Conservation (phyloP, 2,113 vertebrate genomes). For the Apaloderma vittatum region DNA sequence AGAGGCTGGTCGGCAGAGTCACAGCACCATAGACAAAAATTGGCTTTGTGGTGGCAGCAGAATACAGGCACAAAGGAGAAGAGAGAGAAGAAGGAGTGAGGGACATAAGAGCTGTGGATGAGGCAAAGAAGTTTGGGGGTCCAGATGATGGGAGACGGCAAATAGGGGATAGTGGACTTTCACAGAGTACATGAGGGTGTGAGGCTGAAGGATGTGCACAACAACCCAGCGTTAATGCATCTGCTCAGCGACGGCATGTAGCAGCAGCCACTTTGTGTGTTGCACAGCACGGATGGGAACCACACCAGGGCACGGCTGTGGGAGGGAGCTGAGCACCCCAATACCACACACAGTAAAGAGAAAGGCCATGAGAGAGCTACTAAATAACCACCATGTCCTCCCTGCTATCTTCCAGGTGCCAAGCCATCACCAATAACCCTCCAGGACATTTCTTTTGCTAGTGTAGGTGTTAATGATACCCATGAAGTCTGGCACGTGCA, state of each 20-base stretch:
- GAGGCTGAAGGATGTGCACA: neutral
- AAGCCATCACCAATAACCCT: neutral
- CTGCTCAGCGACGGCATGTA: neutral
- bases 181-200: neutral
- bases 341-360: neutral
- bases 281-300: neutral
- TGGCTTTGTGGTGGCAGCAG: neutral
- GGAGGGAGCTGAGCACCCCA: neutral
- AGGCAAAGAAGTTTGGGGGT: neutral
- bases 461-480: neutral
- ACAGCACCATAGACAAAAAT: accelerated
- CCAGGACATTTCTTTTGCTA: neutral
- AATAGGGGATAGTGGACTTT: neutral
- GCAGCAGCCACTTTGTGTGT: neutral
- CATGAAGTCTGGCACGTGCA: neutral
- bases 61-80: neutral
- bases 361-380: neutral
- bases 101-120: neutral
- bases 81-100: neutral
- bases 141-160: neutral
- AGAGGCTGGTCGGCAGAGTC: neutral
- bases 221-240: accelerated
- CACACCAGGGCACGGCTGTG: accelerated
- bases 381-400: accelerated
- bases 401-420: neutral